phyloP scores from a whole-genome alignment of 2,888 invertebrate species.

The Rotaria socialis region DNA sequence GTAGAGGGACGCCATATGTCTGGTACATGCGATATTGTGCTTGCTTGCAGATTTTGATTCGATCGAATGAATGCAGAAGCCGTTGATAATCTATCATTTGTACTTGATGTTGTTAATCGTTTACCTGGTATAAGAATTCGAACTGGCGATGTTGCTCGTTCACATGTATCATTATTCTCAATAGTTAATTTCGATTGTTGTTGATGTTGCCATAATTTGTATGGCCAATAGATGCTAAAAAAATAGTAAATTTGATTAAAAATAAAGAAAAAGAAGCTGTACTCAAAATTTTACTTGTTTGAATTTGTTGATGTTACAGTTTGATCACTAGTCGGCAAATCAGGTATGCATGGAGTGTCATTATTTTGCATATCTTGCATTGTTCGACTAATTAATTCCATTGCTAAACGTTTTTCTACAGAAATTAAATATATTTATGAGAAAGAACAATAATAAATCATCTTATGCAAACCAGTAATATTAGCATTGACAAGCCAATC shows the following conservation, averaged over 20 bases:
- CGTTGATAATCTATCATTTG: too few species aligned
- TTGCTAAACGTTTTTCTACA: slow-evolving; percentile 14
- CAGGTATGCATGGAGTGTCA: background rate
- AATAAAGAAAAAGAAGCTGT: background rate
- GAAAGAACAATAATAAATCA: background rate
- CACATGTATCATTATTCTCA: background rate
- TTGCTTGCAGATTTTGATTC: too few species aligned
- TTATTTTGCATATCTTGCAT: slow-evolving; percentile 18
- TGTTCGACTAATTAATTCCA: slow-evolving; percentile 9
- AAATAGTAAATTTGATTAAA: background rate
- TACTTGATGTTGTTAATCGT: too few species aligned
- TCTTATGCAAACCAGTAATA: background rate
- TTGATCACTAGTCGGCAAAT: background rate
- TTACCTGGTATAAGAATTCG: background rate
- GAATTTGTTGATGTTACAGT: background rate
- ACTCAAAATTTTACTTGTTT: background rate
- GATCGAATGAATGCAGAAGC: too few species aligned
- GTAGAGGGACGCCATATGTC: too few species aligned
- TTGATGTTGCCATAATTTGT: background rate
- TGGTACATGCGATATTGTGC: too few species aligned
- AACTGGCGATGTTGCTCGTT: background rate
- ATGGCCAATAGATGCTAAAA: background rate
- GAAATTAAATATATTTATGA: background rate
- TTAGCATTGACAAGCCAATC: background rate
- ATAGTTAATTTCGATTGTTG: background rate